These are phyloP conservation scores for Sialis lutaria DNA, from an alignment of 2,888 invertebrate genomes.

Conservation along the genomic window DNA sequence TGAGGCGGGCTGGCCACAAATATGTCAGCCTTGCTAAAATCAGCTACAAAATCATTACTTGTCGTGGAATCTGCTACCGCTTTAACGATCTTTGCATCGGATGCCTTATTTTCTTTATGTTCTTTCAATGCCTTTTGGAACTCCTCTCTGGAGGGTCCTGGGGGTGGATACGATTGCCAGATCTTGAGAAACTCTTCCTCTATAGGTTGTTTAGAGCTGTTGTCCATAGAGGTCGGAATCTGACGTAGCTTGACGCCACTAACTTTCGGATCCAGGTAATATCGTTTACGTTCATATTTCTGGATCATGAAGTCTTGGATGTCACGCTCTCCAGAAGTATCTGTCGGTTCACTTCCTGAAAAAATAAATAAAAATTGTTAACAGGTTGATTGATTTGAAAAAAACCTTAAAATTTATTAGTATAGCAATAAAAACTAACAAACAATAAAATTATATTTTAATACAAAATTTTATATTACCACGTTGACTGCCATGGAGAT, in stretches of 20 bases:
- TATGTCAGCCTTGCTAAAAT: conserved; percentile 54
- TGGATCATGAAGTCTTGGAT: conserved; percentile 85
- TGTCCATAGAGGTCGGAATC: background rate
- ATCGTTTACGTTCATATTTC: conserved; percentile 87
- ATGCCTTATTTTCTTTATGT: background rate
- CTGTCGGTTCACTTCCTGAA: conserved; percentile 36
- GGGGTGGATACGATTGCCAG: background rate
- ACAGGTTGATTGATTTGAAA: too few species aligned
- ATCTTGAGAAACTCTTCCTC: background rate
- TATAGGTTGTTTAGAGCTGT: background rate
- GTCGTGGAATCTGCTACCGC: background rate
- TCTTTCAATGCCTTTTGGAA: background rate
- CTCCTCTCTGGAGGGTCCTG: background rate
- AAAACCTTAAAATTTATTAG: too few species aligned
- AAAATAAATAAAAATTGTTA: too few species aligned
- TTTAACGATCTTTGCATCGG: background rate
- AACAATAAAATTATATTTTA: too few species aligned
- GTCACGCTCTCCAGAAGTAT: conserved; percentile 73
- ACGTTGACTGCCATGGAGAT: too few species aligned
- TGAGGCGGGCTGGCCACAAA: conserved; percentile 33
- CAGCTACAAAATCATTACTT: conserved; percentile 37
- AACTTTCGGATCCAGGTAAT: conserved; percentile 24
- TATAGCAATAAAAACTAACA: too few species aligned
- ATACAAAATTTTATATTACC: too few species aligned
- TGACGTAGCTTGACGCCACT: background rate